Conservation (phyloP, 1,140 invertebrate genomes). For the Penaeus indicus region DNA sequence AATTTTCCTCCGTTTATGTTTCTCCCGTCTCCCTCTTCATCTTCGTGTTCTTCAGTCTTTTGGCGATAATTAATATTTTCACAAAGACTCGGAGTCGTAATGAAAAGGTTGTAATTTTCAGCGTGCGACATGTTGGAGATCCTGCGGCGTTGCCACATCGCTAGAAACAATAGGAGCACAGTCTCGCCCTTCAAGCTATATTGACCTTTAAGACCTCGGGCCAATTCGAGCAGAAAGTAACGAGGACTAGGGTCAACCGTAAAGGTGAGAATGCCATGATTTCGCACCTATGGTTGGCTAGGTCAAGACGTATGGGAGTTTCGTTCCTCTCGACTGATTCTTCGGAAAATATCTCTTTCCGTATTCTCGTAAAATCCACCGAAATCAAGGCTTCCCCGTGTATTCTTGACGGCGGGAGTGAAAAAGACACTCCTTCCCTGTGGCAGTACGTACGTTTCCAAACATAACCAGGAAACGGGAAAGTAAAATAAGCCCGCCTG, state of each 20-base stretch:
- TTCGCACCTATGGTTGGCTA: conserved; percentile 16
- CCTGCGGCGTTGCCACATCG: conserved; percentile 1
- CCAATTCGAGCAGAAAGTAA: conserved; percentile 20
- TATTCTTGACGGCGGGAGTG: background rate
- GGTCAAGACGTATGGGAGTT: conserved; percentile 2
- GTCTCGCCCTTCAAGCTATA: conserved; percentile 38
- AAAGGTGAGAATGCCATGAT: conserved; percentile 35
- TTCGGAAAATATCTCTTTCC: background rate
- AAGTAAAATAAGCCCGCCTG: no score
- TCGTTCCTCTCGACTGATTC: background rate
- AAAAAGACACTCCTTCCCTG: no score
- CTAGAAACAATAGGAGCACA: conserved; percentile 34
- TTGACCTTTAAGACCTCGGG: conserved; percentile 34
- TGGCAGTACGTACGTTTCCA: no score
- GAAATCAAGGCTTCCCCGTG: background rate
- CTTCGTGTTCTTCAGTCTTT: background rate
- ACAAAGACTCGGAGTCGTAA: no score
- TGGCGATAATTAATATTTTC: background rate
- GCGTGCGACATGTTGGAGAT: no score
- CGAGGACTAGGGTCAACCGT: background rate
- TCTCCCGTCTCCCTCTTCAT: background rate
- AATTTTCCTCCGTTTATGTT: conserved; percentile 35
- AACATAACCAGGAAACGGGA: no score
- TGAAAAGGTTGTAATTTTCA: no score
- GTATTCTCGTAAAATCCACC: background rate